Base-by-base conservation (phyloP, 2,888 invertebrate genomes). In the Diplazon laetatorius region DNA sequence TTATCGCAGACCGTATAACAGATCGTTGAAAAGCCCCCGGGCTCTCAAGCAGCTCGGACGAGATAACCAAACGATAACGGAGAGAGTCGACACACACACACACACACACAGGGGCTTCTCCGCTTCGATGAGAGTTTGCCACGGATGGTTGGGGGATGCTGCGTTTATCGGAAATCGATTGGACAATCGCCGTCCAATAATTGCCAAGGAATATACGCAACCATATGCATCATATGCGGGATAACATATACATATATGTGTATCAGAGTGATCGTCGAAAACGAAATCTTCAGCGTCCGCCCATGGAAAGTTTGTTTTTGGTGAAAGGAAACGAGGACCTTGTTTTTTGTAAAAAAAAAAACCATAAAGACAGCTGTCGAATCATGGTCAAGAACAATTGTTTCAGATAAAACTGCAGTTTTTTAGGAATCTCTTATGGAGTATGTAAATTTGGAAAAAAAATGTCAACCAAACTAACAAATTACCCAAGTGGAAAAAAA, bases 151-250 rank as follows among this genome's bases (percentile, higher is more conserved):
- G 74, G 59, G n/a, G 75, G 71, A 78, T 57, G 62, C 76, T 76
- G 69, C 79, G 73, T 70, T 76, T 70, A 80, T 73, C 79, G 76
- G 62, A 37, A 72, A 76, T 73, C 69, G 76, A 80, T 76, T 60
- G 68, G 39, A 39, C 76, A 73, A 73, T 73, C 79, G 46, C 57
- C 65, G 59, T 55, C 55, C 44, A 52, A 65, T 69, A 72, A 73
- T 72, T 73, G 76, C 59, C 42, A 66, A 65, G 25, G 66, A 69
- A 37, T 16, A 48, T 42, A 48, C 30, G 30, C 2, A 2, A 2
- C 30, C 9, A 2, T 35, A 14, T 55, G 14, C 9, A 50, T 18
- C 10, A n/a, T 50, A 12, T 50, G 18, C 22, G 22, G 8, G 52
- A 20, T 8, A 18, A 22, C 10, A 10, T 50, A 3, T 50, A 9